Evolutionary conservation across 2,113 vertebrate genomes (phyloP).

Genomic region (Halichoeres trimaculatus): DNA sequence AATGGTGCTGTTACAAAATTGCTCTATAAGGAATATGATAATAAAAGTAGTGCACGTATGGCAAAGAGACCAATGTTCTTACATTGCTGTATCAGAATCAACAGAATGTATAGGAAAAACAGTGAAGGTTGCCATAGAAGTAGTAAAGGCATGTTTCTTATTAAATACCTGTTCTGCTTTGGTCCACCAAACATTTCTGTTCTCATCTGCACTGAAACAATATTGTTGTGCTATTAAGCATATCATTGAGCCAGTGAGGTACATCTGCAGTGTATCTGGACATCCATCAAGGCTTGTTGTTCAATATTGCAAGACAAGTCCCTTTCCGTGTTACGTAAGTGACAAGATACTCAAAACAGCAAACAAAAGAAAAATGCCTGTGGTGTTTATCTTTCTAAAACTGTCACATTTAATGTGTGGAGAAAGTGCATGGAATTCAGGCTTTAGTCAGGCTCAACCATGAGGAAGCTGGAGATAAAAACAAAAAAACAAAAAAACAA

Average conservation of each 20-base stretch:
- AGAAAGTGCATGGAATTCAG: constrained; percentile 24
- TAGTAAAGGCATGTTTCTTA: not conserved
- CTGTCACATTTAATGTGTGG: constrained; percentile 44
- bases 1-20: not conserved
- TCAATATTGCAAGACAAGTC: not conserved
- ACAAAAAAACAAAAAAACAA: constrained; percentile 29
- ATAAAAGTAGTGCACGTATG: too few species aligned
- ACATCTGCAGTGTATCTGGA: not conserved
- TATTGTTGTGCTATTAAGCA: not conserved
- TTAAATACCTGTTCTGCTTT: not conserved
- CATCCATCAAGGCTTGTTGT: constrained; percentile 7
- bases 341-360: constrained; percentile 32
- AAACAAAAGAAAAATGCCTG: constrained; percentile 23
- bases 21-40: too few species aligned
- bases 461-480: constrained; percentile 36
- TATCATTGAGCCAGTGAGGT: too few species aligned
- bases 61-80: not conserved
- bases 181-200: not conserved
- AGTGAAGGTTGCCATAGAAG: not conserved
- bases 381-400: constrained; percentile 37
- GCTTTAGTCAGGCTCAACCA: constrained; percentile 35
- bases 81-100: not conserved
- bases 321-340: constrained; percentile 10
- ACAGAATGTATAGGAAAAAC: not conserved
- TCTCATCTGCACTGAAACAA: not conserved